These are phyloP conservation scores for Eristalinus aeneus DNA, from an alignment of 2,888 invertebrate genomes.

Conservation along the genomic window DNA sequence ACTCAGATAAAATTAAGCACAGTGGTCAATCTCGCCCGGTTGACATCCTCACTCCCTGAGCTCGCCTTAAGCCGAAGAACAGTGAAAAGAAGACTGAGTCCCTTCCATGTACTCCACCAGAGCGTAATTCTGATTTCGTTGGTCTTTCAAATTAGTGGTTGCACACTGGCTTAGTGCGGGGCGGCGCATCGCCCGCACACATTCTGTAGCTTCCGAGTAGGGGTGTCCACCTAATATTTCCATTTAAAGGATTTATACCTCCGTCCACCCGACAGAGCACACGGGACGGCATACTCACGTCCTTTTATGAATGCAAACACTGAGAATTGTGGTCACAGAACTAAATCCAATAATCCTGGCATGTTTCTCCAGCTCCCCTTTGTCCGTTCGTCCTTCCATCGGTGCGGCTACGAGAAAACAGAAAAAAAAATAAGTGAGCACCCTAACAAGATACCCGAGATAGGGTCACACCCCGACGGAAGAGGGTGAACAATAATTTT, in stretches of 20 bases:
- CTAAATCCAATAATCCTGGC: slow-evolving; percentile 64
- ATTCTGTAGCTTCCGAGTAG: neutral
- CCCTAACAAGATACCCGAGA: slow-evolving; percentile 31
- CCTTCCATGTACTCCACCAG: neutral
- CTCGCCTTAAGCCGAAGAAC: neutral
- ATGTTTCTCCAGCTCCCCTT: slow-evolving; percentile 11
- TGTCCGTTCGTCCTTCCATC: neutral
- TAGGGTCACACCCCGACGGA: neutral
- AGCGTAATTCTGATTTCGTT: slow-evolving; percentile 25
- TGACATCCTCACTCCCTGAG: neutral
- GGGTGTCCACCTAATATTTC: slow-evolving; percentile 41
- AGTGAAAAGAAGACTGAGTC: neutral
- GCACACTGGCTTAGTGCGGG: slow-evolving; percentile 26
- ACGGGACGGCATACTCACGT: slow-evolving; percentile 4
- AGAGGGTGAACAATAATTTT: slow-evolving; percentile 42
- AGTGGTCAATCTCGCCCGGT: neutral
- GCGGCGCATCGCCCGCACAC: neutral
- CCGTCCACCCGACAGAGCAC: neutral
- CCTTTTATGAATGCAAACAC: slow-evolving; percentile 48
- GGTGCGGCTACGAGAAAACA: neutral
- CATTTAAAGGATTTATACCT: slow-evolving; percentile 47
- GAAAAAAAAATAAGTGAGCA: neutral
- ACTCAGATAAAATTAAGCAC: neutral
- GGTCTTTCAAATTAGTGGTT: slow-evolving; percentile 51
- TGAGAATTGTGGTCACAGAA: slow-evolving; percentile 61